Evolutionary conservation across 2,797 vertebrate species (phyloP).

Genomic region (Sebastes trivittatus): DNA sequence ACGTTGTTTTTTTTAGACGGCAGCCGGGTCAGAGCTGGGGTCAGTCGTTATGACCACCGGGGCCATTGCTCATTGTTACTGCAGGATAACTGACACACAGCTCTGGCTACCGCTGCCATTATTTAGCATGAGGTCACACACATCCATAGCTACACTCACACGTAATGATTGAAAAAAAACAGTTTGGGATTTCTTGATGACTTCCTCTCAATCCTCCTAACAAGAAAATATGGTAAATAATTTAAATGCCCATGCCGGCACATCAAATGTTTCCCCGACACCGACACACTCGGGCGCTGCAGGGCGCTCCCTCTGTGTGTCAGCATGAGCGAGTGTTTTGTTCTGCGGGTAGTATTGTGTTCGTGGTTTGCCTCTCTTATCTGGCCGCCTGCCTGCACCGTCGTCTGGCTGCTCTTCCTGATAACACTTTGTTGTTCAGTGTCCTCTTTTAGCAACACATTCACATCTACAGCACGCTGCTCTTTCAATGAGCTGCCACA

Average conservation of each 20-base stretch:
- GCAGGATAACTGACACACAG: conserved; percentile 13
- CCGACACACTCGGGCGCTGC: background rate
- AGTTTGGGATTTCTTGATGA: background rate
- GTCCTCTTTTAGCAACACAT: conserved; percentile 13
- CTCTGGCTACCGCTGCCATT: background rate
- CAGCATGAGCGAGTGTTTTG: conserved; percentile 46
- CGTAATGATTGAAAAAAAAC: background rate
- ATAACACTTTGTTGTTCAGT: conserved; percentile 43
- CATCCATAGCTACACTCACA: background rate
- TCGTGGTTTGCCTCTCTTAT: conserved; percentile 34
- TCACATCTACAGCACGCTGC: background rate
- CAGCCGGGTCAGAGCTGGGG: background rate
- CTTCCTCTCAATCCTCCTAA: background rate
- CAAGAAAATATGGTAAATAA: background rate
- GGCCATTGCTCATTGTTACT: conserved; percentile 22
- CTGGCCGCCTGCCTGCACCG: conserved; percentile 33
- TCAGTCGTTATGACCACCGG: background rate
- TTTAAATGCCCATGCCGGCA: background rate
- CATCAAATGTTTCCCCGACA: background rate
- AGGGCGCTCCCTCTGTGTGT: conserved; percentile 23
- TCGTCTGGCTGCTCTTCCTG: conserved; percentile 41
- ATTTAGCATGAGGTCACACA: background rate
- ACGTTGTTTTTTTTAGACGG: background rate
- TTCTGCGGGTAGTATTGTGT: conserved; percentile 37
- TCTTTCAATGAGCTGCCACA: background rate